These are phyloP conservation scores for Amphiura filiformis DNA, from an alignment of 35 echinoderm and acorn worm species.

Conservation along the genomic window DNA sequence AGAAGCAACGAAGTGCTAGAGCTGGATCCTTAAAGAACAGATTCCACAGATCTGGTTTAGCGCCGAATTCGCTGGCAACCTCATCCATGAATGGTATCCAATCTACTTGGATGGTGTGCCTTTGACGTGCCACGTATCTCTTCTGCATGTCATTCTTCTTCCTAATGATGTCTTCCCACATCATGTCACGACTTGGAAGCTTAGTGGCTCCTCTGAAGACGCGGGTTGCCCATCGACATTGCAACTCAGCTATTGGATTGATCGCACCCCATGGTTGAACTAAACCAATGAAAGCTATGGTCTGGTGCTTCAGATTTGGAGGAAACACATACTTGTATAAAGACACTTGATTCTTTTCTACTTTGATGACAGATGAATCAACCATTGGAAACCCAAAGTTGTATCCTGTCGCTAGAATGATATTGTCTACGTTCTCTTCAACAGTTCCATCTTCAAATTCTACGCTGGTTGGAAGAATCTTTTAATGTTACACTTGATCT, in stretches of 20 bases:
- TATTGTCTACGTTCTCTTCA: conserved; percentile 78
- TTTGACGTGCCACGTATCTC: conserved; percentile 58
- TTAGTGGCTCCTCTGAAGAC: conserved; percentile 58
- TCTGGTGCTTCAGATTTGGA: conserved; percentile 33
- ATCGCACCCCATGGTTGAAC: conserved; percentile 73
- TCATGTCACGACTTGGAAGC: conserved; percentile 41
- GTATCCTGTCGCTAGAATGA: conserved; percentile 85
- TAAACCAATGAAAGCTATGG: conserved; percentile 71
- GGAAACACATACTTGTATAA: conserved; percentile 90
- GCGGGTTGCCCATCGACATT: conserved; percentile 72
- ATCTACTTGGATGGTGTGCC: conserved; percentile 92
- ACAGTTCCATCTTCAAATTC: conserved; percentile 78
- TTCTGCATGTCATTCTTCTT: conserved; percentile 57
- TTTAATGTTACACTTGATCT: conserved; percentile 67
- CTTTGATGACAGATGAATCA: conserved; percentile 47
- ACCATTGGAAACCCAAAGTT: conserved; percentile 74
- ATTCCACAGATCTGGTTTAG: conserved; percentile 61
- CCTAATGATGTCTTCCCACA: conserved; percentile 47
- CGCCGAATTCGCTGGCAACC: conserved; percentile 64
- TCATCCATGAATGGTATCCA: conserved; percentile 63
- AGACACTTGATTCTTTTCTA: conserved; percentile 62
- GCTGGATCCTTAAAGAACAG: conserved; percentile 55
- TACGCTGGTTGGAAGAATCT: conserved; percentile 54
- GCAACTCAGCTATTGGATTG: conserved; percentile 82
- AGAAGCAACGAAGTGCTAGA: conserved; percentile 53